Conservation (phyloP, 2,797 vertebrate species). For the Clarias fuscus region DNA sequence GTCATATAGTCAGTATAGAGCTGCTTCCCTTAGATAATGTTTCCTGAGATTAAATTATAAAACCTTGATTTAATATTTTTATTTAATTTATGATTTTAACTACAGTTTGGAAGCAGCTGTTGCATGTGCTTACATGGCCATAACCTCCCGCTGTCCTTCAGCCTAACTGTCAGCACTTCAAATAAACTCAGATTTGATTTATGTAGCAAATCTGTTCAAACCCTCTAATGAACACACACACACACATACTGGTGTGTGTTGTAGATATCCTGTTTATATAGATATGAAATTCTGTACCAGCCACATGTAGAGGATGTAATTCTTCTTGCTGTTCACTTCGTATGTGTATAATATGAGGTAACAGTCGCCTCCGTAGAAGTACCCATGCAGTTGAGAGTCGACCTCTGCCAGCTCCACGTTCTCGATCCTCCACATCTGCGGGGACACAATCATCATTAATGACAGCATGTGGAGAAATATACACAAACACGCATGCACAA, state of each 20-base stretch:
- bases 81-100: too few species aligned
- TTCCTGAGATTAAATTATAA: too few species aligned
- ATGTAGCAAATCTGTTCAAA: background rate
- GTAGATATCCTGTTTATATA: background rate
- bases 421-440: conserved; percentile 89
- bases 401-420: conserved; percentile 83
- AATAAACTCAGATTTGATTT: background rate
- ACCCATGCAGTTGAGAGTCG: conserved; percentile 73
- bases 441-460: background rate
- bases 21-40: too few species aligned
- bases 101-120: too few species aligned
- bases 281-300: conserved; percentile 71
- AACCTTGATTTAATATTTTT: too few species aligned
- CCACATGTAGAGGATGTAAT: conserved; percentile 87
- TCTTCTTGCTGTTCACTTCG: conserved; percentile 69
- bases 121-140: background rate
- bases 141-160: conserved; percentile 3
- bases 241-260: background rate
- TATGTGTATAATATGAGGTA: conserved; percentile 89
- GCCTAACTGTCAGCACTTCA: background rate
- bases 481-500: background rate
- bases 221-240: background rate
- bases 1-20: too few species aligned
- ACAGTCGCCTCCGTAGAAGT: conserved; percentile 90
- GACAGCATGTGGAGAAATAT: background rate